phyloP scores from a whole-genome alignment of 2,888 invertebrate species.

The Drosophila barbarae region DNA sequence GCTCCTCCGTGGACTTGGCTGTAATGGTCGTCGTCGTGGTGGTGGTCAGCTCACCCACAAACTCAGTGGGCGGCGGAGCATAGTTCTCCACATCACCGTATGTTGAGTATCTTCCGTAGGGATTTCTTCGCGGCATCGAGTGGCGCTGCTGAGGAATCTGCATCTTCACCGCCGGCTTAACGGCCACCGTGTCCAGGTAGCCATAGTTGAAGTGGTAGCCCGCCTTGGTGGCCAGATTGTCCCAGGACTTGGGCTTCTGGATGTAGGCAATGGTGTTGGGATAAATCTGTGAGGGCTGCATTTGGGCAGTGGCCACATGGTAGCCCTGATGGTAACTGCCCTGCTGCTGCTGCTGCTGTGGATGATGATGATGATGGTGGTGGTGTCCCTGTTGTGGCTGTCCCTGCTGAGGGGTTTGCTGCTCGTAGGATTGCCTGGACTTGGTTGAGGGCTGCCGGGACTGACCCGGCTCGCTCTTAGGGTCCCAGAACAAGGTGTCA shows the following conservation, averaged over 20 bases:
- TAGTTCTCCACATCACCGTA: conserved; percentile 80
- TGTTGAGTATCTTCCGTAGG: conserved; percentile 79
- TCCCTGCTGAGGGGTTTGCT: conserved; percentile 79
- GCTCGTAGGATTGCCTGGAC: conserved; percentile 81
- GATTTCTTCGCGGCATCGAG: conserved; percentile 80
- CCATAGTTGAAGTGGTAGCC: conserved; percentile 94
- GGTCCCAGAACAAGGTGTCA: conserved; percentile 92
- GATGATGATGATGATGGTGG: conserved; percentile 61
- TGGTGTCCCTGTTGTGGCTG: conserved; percentile 77
- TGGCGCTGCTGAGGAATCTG: conserved; percentile 80
- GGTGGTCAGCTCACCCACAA: conserved; percentile 80
- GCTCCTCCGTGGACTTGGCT: conserved; percentile 90
- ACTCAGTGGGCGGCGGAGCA: conserved; percentile 80
- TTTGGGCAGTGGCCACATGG: conserved; percentile 79
- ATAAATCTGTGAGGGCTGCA: conserved; percentile 79
- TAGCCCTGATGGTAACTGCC: conserved; percentile 75
- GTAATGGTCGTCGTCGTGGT: conserved; percentile 81
- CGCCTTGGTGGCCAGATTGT: conserved; percentile 91
- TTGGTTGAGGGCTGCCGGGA: conserved; percentile 82
- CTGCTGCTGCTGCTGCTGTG: conserved; percentile 1
- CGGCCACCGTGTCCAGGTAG: conserved; percentile 85
- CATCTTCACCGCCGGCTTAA: conserved; percentile 79
- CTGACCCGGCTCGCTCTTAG: conserved; percentile 81
- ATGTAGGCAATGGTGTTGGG: conserved; percentile 80
- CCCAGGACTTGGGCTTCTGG: conserved; percentile 93